Evolutionary conservation across 2,888 invertebrate species (phyloP).

Genomic region (Reticulitermes lucifugus): DNA sequence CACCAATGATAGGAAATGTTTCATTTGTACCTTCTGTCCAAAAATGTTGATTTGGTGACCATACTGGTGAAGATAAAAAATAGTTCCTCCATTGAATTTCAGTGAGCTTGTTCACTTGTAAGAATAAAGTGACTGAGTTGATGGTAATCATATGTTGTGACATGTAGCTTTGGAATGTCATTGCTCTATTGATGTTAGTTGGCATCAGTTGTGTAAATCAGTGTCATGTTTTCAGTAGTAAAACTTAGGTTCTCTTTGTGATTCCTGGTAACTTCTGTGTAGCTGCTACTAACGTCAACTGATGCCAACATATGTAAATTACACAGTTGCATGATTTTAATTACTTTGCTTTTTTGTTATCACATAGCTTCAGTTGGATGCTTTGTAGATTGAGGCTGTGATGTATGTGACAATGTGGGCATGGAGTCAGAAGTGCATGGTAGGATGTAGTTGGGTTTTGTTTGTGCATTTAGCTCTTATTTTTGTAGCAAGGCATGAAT

Average conservation of each 20-base stretch:
- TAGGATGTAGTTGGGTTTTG: background rate
- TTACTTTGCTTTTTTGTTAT: background rate
- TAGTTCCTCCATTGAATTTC: too few relatives aligned
- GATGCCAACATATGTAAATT: background rate
- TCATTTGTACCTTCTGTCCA: too few relatives aligned
- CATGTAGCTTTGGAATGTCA: background rate
- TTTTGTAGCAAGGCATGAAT: slow-evolving; percentile 11
- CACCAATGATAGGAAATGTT: too few relatives aligned
- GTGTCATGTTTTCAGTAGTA: too few relatives aligned
- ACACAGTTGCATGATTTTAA: background rate
- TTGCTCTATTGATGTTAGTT: background rate
- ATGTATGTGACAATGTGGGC: background rate
- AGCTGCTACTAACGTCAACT: background rate
- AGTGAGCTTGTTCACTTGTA: too few relatives aligned
- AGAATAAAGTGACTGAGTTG: background rate
- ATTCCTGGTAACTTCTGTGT: too few relatives aligned
- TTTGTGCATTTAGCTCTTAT: background rate
- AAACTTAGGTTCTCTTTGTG: too few relatives aligned
- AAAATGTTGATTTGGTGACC: too few relatives aligned
- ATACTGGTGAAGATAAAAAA: too few relatives aligned
- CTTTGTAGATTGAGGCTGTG: too few relatives aligned
- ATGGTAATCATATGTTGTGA: background rate
- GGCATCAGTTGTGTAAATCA: background rate
- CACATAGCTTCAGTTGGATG: background rate
- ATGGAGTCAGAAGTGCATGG: background rate